These are phyloP conservation scores for Trachelus iudaicus DNA, from an alignment of 2,888 invertebrate genomes.

Conservation along the genomic window DNA sequence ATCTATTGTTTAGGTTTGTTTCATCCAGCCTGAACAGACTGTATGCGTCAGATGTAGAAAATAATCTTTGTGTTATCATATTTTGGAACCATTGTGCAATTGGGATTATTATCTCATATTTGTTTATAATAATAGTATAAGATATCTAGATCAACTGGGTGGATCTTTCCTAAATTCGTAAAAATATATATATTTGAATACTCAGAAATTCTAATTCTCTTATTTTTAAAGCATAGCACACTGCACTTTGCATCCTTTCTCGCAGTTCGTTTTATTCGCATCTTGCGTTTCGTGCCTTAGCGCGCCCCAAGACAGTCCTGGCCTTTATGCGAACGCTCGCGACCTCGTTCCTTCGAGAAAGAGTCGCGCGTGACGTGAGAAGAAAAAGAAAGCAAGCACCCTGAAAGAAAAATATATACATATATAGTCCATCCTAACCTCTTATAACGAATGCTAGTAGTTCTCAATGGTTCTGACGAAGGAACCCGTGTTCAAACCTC, in stretches of 20 bases:
- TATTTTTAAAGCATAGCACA: background rate
- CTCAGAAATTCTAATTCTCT: background rate
- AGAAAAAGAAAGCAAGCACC: background rate
- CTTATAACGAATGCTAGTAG: background rate
- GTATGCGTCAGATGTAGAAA: background rate
- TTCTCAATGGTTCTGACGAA: slow-evolving; percentile 1
- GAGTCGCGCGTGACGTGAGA: background rate
- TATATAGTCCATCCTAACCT: background rate
- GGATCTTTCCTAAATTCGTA: background rate
- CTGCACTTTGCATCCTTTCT: background rate
- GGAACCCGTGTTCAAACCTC: background rate
- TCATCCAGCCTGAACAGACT: background rate
- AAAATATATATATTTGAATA: background rate
- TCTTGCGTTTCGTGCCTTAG: background rate
- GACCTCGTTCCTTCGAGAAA: background rate
- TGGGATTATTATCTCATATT: background rate
- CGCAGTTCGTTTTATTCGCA: background rate
- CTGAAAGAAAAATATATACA: background rate
- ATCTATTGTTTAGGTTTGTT: background rate
- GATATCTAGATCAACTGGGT: background rate
- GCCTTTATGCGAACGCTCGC: background rate
- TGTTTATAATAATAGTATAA: background rate
- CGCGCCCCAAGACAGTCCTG: background rate
- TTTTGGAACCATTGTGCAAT: background rate
- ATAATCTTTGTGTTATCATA: background rate